phyloP scores from a whole-genome alignment of 2,113 vertebrate genomes.

The Hymenochirus boettgeri region DNA sequence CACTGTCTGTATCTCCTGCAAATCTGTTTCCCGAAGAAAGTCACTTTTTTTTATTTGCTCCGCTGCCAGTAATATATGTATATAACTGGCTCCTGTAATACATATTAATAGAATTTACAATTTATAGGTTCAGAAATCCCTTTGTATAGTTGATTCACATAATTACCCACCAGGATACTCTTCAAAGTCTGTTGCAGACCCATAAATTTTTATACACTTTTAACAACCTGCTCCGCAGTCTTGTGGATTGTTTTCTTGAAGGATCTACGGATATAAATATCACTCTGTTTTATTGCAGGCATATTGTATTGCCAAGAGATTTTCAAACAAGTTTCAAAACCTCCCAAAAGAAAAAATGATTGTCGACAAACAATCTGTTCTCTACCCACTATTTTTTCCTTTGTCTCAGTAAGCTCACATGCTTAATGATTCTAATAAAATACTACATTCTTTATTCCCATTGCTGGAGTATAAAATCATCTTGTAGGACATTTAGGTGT shows the following conservation, averaged over 20 bases:
- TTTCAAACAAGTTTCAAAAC: slow-evolving; percentile 10
- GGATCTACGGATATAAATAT: slow-evolving; percentile 28
- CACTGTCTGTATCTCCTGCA: not conserved
- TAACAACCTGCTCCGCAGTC: slow-evolving; percentile 7
- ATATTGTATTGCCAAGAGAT: slow-evolving; percentile 26
- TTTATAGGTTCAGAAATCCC: not conserved
- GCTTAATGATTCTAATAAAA: not conserved
- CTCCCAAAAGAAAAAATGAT: slow-evolving; percentile 21
- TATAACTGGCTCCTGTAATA: not conserved
- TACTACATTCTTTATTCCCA: not conserved
- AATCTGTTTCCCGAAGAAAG: not conserved
- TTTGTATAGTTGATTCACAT: slow-evolving; percentile 1
- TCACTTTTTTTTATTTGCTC: not conserved
- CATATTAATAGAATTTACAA: not conserved
- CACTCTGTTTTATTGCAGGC: slow-evolving; percentile 32
- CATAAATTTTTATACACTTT: slow-evolving; percentile 11
- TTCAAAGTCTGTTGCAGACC: slow-evolving; percentile 1
- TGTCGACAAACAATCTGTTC: slow-evolving; percentile 3
- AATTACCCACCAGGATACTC: not conserved
- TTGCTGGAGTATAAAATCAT: slow-evolving; percentile 23
- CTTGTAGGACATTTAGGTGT: not conserved
- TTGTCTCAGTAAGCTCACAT: not conserved
- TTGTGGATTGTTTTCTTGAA: not conserved
- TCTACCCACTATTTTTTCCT: not conserved
- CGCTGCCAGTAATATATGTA: slow-evolving; percentile 1